phyloP scores from a whole-genome alignment of 2,797 vertebrate species.

The Odontamblyopus lacepedii region DNA sequence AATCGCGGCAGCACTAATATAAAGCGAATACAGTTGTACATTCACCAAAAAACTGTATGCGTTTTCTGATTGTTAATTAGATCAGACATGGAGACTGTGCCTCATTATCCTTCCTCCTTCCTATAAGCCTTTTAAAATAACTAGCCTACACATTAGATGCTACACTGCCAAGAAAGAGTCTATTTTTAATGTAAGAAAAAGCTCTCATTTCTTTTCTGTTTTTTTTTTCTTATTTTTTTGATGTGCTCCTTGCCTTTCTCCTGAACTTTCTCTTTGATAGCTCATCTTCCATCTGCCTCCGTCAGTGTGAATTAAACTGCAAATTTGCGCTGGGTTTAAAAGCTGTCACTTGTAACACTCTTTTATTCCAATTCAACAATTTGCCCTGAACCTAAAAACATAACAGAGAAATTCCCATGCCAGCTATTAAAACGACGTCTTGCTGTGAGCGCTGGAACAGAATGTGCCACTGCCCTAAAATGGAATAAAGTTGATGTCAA shows the following conservation, averaged over 20 bases:
- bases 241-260: slow-evolving; percentile 32
- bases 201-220: slow-evolving; percentile 36
- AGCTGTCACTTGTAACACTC: slow-evolving; percentile 31
- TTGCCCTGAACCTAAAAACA: slow-evolving; percentile 37
- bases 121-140: slow-evolving; percentile 23
- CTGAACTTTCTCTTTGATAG: slow-evolving; percentile 50
- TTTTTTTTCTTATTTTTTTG: slow-evolving; percentile 12
- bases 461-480: slow-evolving; percentile 13
- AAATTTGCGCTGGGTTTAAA: slow-evolving; percentile 31
- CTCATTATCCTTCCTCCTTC: slow-evolving; percentile 22
- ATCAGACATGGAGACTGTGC: slow-evolving; percentile 8
- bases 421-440: slow-evolving; percentile 45
- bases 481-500: background rate
- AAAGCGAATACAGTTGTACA: too few relatives aligned
- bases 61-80: slow-evolving; percentile 32
- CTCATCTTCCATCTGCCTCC: slow-evolving; percentile 9
- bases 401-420: slow-evolving; percentile 29
- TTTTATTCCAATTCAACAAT: slow-evolving; percentile 11
- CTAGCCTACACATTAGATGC: slow-evolving; percentile 17
- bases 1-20: too few relatives aligned
- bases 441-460: slow-evolving; percentile 33
- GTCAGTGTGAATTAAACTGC: slow-evolving; percentile 15
- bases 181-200: slow-evolving; percentile 47
- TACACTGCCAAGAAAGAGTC: slow-evolving; percentile 10
- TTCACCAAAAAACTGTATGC: background rate